Base-by-base conservation (phyloP, 2,888 invertebrate species). In the Dasypogon diadema region DNA sequence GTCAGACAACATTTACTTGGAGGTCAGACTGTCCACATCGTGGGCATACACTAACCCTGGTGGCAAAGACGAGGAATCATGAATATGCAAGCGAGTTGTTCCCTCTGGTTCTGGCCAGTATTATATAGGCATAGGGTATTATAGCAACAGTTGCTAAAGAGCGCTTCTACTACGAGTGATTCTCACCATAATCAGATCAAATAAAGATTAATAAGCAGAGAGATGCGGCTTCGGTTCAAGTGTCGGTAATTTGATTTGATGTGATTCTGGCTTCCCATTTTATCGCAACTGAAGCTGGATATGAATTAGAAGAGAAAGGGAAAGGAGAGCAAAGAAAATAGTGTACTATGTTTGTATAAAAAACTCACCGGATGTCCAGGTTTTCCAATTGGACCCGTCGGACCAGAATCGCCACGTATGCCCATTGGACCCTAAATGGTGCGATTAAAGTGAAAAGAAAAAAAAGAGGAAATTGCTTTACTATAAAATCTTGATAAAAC, bases 361-460 rank as follows among this genome's bases (percentile, higher is more conserved):
- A 48, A 26, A 81, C 85, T 84, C 81, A 86, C 86, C 82, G 86
- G 84, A 81, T 85, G 80, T 79, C 86, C 86, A 79, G 86, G 85
- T 79, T 86, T 86, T 78, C 86, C 86, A n/a, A 83, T 79, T 55
- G 86, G 86, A 74, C 86, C 86, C 16, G 81, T 79, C 34, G 85
- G 81, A 18, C 86, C 86, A 2, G 86, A 85, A 78, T 86, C 86
- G 63, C 86, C 86, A 76, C 86, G 84, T 82, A 86, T 84, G 78
- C 86, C 86, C 85, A 86, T 86, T 60, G 86, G 86, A 80, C 86
- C 85, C 86, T 86, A 77, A 76, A 74, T 78, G 79, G 76, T 34
- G 74, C 48, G 51, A 74, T 74, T 68, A 63, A 70, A 77, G 65
- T 30, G 24, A 16, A 65, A 22, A 21, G 65, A 65, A 56, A 46